Base-by-base conservation (phyloP, 1,140 invertebrate genomes). In the Heliconius hermathena region DNA sequence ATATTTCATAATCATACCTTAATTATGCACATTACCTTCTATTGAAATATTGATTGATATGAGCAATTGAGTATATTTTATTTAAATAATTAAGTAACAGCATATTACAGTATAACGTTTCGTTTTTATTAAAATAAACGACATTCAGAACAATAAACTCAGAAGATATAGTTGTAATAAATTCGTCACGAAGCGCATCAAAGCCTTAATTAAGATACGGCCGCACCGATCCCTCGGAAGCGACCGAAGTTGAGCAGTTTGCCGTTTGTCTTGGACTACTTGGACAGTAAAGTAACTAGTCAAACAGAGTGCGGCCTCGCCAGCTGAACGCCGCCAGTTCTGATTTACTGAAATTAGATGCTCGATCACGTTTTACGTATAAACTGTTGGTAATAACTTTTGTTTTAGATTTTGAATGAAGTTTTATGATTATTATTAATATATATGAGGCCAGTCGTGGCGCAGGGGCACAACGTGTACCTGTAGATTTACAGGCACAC, bases 261-360 rank as follows among this genome's bases (percentile, higher is more conserved):
- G 85, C 82, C 91, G 90, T 93, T 92, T 91, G 88, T 90, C 88
- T 92, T 88, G 86, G 85, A 85, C 86, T 89, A 93, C 85, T 92
- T 91, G 88, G 86, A 88, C 70, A 71, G 70, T 71, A 71, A 89
- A 89, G 89, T 88, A 87, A 88, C 85, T 91, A 88, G 82, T 90
- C 87, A 92, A 91, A 92, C 87, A 91, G 87, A 86, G 77, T 77
- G 74, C 57, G 41, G 13, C 36, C 38, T 54, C 74, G 57, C 74
- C 74, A 16, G 57, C 57, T 60, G 36, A 76, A 66, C 57, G 74
- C 57, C 73, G n/a, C 54, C 18, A 74, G 49, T 26, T 76, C n/a
- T 70, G 36, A 76, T 76, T 76, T 76, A 76, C 57, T 66, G 57
- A 70, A 76, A 70, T 76, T 66, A 76, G 18, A 36, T 70, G 54